Evolutionary conservation across 1,140 invertebrate genomes (phyloP), one percentile per base, ranked within the genome.

Genomic region (Acromyrmex echinatior): DNA sequence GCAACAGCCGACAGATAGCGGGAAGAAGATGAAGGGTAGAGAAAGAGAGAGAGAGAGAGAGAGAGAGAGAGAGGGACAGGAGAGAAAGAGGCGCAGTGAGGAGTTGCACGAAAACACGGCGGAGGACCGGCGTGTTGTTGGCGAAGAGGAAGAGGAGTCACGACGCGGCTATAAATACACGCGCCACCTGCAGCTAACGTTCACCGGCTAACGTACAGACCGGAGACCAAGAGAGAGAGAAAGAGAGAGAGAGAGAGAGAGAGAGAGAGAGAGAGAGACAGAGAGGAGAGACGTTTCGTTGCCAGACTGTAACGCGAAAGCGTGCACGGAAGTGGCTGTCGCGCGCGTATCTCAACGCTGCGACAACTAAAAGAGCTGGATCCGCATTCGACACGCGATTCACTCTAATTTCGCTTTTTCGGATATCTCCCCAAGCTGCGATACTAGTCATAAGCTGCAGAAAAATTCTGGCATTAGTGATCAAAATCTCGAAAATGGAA

Each of bases 171-270:
- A 95, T 95, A 95, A 95, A 95, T 95, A 95, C 92, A 90, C 77
- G 93, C 94, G 86, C 94, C 95, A 95, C 92, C 93, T 95, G 95
- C 94, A 93, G 82, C 92, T 94, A 95, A 95, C 94, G 94, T 95
- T 93, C 94, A 93, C 87, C 92, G 77, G 86, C 78, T 81, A 81
- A 81, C 90, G 71, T 87, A 82, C 31, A 63, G 86, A 71, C 78
- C 91, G 39, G 39, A 92, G 93, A 92, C 92, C 92, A 87, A 31
- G 28, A 60, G 71, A 74, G 87, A 66, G 53, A 60, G 21, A 62
- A 76, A 66, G 53, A 45, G 56, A 77, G 78, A 91, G 91, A 90
- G 14, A 71, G 35, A 35, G 35, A 6, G 5, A 35, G 31, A 6
- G 35, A 35, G 88, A 66, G 35, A 62, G 35, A 45, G 21, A 77